Base-by-base conservation (phyloP, 1,140 invertebrate genomes). In the Aphaenogaster ashmeadi region DNA sequence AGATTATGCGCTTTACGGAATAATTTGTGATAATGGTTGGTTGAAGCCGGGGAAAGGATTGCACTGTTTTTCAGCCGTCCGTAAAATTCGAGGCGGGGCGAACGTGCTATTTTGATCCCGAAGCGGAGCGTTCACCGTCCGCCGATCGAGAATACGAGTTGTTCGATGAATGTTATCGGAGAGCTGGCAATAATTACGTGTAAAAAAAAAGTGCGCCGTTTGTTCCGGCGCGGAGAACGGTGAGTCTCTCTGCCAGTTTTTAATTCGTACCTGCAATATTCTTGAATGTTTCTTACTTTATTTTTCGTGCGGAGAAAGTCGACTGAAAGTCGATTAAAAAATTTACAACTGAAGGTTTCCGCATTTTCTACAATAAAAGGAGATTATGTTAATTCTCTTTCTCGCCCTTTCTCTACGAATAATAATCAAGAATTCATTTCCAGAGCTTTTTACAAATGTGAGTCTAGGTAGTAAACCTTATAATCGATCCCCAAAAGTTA, bases 1-100 rank as follows among this genome's bases (percentile, higher is more conserved):
- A 78, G 87, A 83, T 77, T 74, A 90, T 85, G 83, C 86, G 74
- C 89, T 89, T 90, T 83, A 66, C 47, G 79, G 85, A 67, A 90
- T 66, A 74, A 90, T 87, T 90, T 90, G 88, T 90, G 86, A 90
- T 90, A 90, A 72, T 89, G 85, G 44, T 87, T 75, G 67, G 60
- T 86, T 33, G 88, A 60, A 60, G 47, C 44, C 21, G 62, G 47
- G 33, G 21, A 75, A 27, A 21, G 15, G 38, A 77, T 87, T 44
- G 87, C 74, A 41, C 27, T 52, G 21, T 58, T 87, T 84, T 74
- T 87, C 58, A 90, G 47, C 89, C 88, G 88, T 90, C 89, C 89
- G 86, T 90, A 67, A 90, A 86, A 56, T 56, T 66, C 47, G 60
- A 79, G 36, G 74, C 36, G 38, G 50, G 8, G 83, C 60, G 58